Conservation (phyloP, 1,140 invertebrate genomes). For the Drosophila bipectinata region DNA sequence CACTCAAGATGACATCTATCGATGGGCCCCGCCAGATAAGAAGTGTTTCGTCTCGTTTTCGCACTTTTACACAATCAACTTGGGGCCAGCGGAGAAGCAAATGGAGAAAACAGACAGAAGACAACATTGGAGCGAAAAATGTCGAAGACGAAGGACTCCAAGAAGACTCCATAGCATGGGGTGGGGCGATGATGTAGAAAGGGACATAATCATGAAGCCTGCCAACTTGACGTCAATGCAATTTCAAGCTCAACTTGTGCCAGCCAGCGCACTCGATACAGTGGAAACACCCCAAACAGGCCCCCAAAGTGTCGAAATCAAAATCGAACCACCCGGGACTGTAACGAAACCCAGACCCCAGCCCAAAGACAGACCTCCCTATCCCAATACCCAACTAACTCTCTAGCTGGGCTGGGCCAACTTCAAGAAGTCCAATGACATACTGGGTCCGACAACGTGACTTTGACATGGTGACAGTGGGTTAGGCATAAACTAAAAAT, state of each 20-base stretch:
- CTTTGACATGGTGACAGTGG: slow-evolving; percentile 49
- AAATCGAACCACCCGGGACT: slow-evolving; percentile 49
- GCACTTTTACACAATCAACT: slow-evolving; percentile 75
- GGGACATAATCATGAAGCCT: slow-evolving; percentile 72
- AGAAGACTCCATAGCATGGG: slow-evolving; percentile 10
- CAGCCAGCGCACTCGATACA: slow-evolving; percentile 45
- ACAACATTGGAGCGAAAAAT: not conserved
- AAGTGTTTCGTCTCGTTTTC: slow-evolving; percentile 76
- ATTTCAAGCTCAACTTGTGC: slow-evolving; percentile 64
- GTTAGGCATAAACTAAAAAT: not conserved
- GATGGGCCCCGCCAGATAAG: slow-evolving; percentile 76
- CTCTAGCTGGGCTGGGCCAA: slow-evolving; percentile 14
- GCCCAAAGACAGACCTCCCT: slow-evolving; percentile 15
- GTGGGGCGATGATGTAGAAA: slow-evolving; percentile 10
- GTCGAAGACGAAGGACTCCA: slow-evolving; percentile 27
- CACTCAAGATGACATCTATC: slow-evolving; percentile 83
- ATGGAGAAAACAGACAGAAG: not conserved
- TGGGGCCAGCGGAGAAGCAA: slow-evolving; percentile 15
- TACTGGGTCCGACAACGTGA: slow-evolving; percentile 33
- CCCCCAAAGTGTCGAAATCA: slow-evolving; percentile 63
- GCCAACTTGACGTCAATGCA: slow-evolving; percentile 78
- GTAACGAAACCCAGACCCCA: slow-evolving; percentile 23
- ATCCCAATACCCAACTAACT: slow-evolving; percentile 24
- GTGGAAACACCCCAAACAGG: slow-evolving; percentile 30
- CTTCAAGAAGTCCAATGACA: slow-evolving; percentile 66